Base-by-base conservation (phyloP, 2,888 invertebrate genomes). In the Xanthia togata region DNA sequence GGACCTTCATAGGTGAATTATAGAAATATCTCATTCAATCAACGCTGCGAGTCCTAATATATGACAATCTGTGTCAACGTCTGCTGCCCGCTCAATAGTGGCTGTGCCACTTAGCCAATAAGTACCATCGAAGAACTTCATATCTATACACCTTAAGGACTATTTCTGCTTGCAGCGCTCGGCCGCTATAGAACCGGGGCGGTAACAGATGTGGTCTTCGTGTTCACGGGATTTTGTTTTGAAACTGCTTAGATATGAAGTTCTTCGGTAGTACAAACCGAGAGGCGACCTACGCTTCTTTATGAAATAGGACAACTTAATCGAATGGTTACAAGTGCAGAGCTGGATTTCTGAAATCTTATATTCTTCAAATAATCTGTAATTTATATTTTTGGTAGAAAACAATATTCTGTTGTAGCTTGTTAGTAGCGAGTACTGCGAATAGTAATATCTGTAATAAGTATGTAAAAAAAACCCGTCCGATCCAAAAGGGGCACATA, bases 21-120 rank as follows among this genome's bases (percentile, higher is more conserved):
- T 68, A 68, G 11, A 72, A 60, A 70, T 75, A 35, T 35, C 26
- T 73, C 41, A 50, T 77, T 73, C 69, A 82, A 82, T 74, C 67
- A 71, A 69, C n/a, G 63, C 65, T 60, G 47, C 23, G 50, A 31
- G 65, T 59, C 55, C 38, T 63, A 70, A 74, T 73, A 60, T 72
- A n/a, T 55, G 74, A 74, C 71, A 81, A 83, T 84, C 64, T 74
- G 76, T 84, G 84, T 73, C 81, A 64, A 53, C 77, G 71, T 72
- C 82, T 68, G 65, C 23, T 59, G 55, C 20, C 57, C 44, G 59
- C 57, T 50, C 84, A 60, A 74, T 74, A 71, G 55, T 73, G n/a
- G 31, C 47, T 70, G 20, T 12, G 12, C 63, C 73, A 68, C 55
- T 83, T 71, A 71, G 9, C 60, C 20, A 73, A 64, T 69, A 38